Conservation (phyloP, 2,888 invertebrate genomes). For the Mythimna albipuncta region DNA sequence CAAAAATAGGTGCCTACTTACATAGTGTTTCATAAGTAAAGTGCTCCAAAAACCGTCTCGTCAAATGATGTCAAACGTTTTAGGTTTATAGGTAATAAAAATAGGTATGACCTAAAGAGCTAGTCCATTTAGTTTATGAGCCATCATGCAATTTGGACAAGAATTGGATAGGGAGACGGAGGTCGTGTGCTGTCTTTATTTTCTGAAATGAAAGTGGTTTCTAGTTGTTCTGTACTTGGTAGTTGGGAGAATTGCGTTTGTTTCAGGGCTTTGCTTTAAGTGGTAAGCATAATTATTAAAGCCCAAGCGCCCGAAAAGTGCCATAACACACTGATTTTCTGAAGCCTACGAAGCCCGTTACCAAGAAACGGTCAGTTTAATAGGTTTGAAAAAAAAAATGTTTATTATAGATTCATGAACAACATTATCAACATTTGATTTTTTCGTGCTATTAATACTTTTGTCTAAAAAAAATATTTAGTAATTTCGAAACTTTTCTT, state of each 20-base stretch:
- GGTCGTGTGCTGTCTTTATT: slow-evolving; percentile 5
- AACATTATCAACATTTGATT: too few relatives aligned
- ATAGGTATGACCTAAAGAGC: slow-evolving; percentile 28
- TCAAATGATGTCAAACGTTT: slow-evolving; percentile 49
- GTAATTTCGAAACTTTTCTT: too few relatives aligned
- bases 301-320: too few relatives aligned
- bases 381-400: too few relatives aligned
- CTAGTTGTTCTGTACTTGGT: neutral
- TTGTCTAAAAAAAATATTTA: too few relatives aligned
- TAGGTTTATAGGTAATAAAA: slow-evolving; percentile 54
- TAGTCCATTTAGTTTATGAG: slow-evolving; percentile 51
- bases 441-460: too few relatives aligned
- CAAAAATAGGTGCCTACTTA: neutral
- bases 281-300: too few relatives aligned
- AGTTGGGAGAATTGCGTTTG: slow-evolving; percentile 6
- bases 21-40: neutral
- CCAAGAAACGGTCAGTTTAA: too few relatives aligned
- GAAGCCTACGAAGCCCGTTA: too few relatives aligned
- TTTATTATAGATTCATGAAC: too few relatives aligned
- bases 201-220: slow-evolving; percentile 14
- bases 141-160: slow-evolving; percentile 34
- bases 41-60: slow-evolving; percentile 22
- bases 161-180: slow-evolving; percentile 22
- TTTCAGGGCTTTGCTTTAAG: too few relatives aligned
- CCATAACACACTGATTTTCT: too few relatives aligned